Base-by-base conservation (phyloP, 2,888 invertebrate species). In the Rotaria socialis region DNA sequence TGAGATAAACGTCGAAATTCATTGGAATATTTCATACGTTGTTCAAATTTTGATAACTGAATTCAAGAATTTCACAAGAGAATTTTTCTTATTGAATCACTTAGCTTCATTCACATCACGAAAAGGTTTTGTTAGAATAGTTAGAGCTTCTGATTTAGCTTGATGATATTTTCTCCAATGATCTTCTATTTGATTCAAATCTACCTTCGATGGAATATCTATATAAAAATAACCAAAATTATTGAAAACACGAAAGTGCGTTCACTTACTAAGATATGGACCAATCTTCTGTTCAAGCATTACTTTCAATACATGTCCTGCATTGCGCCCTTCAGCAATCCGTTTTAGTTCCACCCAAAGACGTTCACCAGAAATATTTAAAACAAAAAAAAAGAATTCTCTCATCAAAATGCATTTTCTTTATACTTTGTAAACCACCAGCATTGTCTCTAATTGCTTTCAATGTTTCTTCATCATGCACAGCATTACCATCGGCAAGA, bases 381-480 rank as follows among this genome's bases (percentile, higher is more conserved):
- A 60, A 35, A 7, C 10, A 52, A 6, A 22, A 43, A 75, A 43
- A 24, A 75, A 27, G 41, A 35, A 24, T 47, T 35, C 55, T n/a
- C 27, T 56, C 43, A 7, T 84, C 41, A 67, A 43, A 43, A 0
- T 35, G 14, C 19, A 8, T 52, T 41, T 55, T 7, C 2, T 27
- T 87, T 88, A 88, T 88, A 91, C 91, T 89, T 87, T 88, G 87
- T 80, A 93, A 89, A 0, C 98, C 99, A 22, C 92, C 91, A 24
- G 93, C 93, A 93, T 97, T 96, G 1, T 93, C 92, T 89, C 92
- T 93, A 84, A 99, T 96, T 5, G 95, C 94, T 88, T 93, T 91
- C 84, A 99, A 91, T 24, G 94, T 96, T 5, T 91, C 89, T 86
- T 92, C 91, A 87, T 97, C 95, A 91, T 98, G 97, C 43, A 92